phyloP scores from a whole-genome alignment of 2,113 vertebrate genomes.

The Entelurus aequoreus region DNA sequence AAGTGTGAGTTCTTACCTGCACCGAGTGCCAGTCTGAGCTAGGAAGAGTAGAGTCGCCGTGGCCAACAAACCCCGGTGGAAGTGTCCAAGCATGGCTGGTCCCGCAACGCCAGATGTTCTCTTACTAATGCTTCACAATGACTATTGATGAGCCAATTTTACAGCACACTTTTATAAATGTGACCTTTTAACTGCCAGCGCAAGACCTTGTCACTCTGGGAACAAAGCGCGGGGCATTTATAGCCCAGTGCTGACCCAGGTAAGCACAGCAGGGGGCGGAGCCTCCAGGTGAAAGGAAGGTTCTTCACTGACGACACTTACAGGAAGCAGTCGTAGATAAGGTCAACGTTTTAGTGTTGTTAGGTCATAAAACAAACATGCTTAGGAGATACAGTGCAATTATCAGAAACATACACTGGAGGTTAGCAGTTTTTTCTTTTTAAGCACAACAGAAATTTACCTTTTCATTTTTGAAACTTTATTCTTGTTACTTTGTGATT shows the following conservation, averaged over 20 bases:
- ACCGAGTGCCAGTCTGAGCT: slow-evolving; percentile 30
- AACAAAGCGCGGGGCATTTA: slow-evolving; percentile 24
- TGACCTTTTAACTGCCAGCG: neutral
- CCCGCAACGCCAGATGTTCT: slow-evolving; percentile 20
- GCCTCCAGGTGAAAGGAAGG: slow-evolving; percentile 9
- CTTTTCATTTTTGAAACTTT: too few species aligned
- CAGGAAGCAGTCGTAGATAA: slow-evolving; percentile 20
- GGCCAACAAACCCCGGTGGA: slow-evolving; percentile 33
- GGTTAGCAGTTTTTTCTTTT: too few species aligned
- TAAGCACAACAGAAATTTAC: too few species aligned
- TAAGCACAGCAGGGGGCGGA: slow-evolving; percentile 43
- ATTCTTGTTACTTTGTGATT: too few species aligned
- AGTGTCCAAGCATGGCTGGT: slow-evolving; percentile 52
- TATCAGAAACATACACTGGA: too few species aligned
- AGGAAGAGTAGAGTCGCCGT: slow-evolving; percentile 44
- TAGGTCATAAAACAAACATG: slow-evolving; percentile 13
- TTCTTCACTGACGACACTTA: slow-evolving; percentile 14
- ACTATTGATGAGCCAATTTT: slow-evolving; percentile 25
- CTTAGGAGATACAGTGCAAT: neutral
- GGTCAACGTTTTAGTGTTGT: slow-evolving; percentile 17
- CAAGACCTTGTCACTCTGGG: slow-evolving; percentile 4
- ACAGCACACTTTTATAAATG: slow-evolving; percentile 3
- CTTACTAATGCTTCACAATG: slow-evolving; percentile 29
- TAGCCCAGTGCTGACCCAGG: slow-evolving; percentile 26
- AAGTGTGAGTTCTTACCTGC: slow-evolving; percentile 49